Evolutionary conservation across 2,888 invertebrate genomes (phyloP), one percentile per base, ranked within the genome.

Genomic region (Caenorhabditis panamensis): DNA sequence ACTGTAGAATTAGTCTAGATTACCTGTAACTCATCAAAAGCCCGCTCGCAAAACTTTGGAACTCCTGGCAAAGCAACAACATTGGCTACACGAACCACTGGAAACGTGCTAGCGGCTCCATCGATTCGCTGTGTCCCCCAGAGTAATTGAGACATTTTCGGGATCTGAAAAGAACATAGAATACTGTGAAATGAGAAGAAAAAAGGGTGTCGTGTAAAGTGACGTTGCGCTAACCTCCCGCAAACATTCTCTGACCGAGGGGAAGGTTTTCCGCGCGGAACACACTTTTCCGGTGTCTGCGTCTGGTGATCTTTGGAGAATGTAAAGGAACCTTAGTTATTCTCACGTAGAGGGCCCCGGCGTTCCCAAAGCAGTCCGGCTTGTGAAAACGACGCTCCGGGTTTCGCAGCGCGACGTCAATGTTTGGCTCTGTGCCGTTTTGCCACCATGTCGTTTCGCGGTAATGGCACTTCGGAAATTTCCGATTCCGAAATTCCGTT

Each of bases 21-120:
- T 54, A 88, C 89, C 89, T 92, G 91, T 20, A 92, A 79, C 69
- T 91, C 88, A 20, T 88, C 85, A 83, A 93, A 93, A 20, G 92
- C 91, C 67, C 88, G 88, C 82, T 92, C 92, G 76, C 93, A 89
- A 54, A 93, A 91, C 2, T 92, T 91, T 2, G 95, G 95, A 53
- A 95, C 93, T 2, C 95, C 95, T 44, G 95, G 94, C 86, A 95
- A 94, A 69, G 94, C 93, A 86, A 93, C 94, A 0, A 94, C 94
- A 91, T 95, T 95, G 13, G 53, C 18, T 3, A 85, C 28, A 9
- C 73, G 69, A 18, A 85, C 82, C 1, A 92, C 89, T 1, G 92
- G 92, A 83, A 92, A 93, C 91, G 59, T 93, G 92, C 92, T 93
- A 92, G 86, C 91, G 51, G 91, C 88, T 20, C 91, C 91, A 3